phyloP scores from a whole-genome alignment of 2,888 invertebrate genomes.

The Stenurella melanura region DNA sequence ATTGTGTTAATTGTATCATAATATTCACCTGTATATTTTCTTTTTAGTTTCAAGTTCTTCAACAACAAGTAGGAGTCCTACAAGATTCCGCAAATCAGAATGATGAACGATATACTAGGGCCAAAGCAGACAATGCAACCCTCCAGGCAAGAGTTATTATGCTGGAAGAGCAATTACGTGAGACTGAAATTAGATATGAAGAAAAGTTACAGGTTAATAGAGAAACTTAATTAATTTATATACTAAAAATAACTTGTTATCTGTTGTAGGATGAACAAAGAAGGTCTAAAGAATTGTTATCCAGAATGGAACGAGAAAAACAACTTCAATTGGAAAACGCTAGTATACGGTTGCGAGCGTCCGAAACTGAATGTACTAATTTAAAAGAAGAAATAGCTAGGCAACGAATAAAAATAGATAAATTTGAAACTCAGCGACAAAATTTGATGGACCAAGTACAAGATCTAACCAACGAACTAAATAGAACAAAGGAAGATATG shows the following conservation, averaged over 20 bases:
- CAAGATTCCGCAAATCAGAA: constrained; percentile 91
- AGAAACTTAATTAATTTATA: neutral
- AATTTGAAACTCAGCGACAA: constrained; percentile 76
- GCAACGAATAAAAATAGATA: constrained; percentile 79
- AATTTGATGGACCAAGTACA: constrained; percentile 76
- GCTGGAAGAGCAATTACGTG: constrained; percentile 92
- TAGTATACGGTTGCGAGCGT: constrained; percentile 81
- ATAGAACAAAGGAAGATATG: constrained; percentile 73
- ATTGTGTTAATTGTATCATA: neutral
- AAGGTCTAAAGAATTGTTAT: constrained; percentile 87
- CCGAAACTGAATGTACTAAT: constrained; percentile 80
- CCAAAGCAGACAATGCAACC: constrained; percentile 94
- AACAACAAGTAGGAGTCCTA: constrained; percentile 92
- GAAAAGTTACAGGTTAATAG: constrained; percentile 74
- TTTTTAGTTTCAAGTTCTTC: constrained; percentile 90
- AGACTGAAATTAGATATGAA: constrained; percentile 77
- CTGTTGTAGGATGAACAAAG: constrained; percentile 86
- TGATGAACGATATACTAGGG: constrained; percentile 91
- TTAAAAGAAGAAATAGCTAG: constrained; percentile 81
- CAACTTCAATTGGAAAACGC: constrained; percentile 85
- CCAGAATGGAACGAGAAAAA: constrained; percentile 90
- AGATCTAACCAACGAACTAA: constrained; percentile 75
- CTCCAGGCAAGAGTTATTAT: constrained; percentile 92
- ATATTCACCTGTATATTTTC: neutral
- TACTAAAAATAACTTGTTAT: neutral